These are phyloP conservation scores for Cebidichthys violaceus DNA, from an alignment of 2,113 vertebrate genomes.

Conservation along the genomic window DNA sequence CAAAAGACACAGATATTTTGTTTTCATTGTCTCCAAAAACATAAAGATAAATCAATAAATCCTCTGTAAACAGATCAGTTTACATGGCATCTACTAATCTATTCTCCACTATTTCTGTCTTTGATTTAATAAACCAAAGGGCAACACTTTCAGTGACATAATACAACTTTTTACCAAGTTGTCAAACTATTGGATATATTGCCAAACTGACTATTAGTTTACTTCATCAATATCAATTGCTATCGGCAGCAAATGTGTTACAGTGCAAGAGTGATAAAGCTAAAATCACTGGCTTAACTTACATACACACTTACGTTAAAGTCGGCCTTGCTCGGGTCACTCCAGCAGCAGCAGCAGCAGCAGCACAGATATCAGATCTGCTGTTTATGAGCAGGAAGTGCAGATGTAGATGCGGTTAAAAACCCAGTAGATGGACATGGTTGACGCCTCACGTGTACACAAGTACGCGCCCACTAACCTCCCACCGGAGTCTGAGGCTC, in stretches of 20 bases:
- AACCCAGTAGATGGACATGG: not conserved
- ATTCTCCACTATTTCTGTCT: not conserved
- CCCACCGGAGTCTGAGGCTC: conserved; percentile 21
- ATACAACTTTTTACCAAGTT: not conserved
- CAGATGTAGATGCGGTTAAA: conserved; percentile 11
- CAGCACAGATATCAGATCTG: conserved; percentile 41
- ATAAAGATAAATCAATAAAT: not conserved
- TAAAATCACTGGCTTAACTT: not conserved
- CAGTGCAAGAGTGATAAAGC: too few relatives aligned
- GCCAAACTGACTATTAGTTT: not conserved
- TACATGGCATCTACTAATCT: not conserved
- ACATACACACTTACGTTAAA: conserved; percentile 64
- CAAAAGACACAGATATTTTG: not conserved
- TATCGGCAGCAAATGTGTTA: too few relatives aligned
- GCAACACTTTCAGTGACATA: not conserved
- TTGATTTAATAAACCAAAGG: not conserved
- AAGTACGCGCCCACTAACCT: conserved; percentile 54
- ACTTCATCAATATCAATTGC: not conserved
- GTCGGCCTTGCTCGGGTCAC: conserved; percentile 48
- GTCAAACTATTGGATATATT: not conserved
- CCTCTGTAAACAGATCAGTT: not conserved
- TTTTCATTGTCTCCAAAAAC: not conserved
- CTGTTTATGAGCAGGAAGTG: conserved; percentile 49
- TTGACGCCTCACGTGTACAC: conserved; percentile 59
- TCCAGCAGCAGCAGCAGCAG: conserved; percentile 3